Base-by-base conservation (phyloP, 2,888 invertebrate species). In the Tipula lateralis region DNA sequence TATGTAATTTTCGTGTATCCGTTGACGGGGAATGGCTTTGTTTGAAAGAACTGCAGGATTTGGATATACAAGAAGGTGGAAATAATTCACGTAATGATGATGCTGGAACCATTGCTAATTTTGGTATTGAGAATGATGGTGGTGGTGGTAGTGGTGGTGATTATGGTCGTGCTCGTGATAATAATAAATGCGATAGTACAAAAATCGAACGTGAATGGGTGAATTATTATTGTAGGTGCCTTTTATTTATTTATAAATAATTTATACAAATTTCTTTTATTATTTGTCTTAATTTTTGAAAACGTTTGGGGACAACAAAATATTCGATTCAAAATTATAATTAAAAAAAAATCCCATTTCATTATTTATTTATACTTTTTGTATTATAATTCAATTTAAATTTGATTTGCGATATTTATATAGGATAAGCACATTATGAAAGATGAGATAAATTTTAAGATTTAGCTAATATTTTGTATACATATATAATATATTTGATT, bases 11-110 rank as follows among this genome's bases (percentile, higher is more conserved):
- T 91, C 95, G 98, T 85, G 98, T 98, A 5, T 97, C 97, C 84
- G 98, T 98, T 81, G 98, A 98, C 88, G 98, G 98, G 85, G 98
- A 98, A 90, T 98, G 98, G 98, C 92, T 98, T 85, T 98, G 98
- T 89, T 91, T 98, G 85, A 96, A 97, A 89, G 98, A 98, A 90
- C 91, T 98, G 85, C 96, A 97, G 88, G 98, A 98, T 90, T 95
- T 97, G 89, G 96, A 96, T 88, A 94, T 95, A 92, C 95, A 94
- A 87, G 94, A 95, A 86, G 86, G 85, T 39, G 84, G 81, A 9
- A 80, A n/a, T 84, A 84, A 50, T 24, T 39, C 85, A 85, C 86
- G 85, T 86, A 86, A 87, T 87, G 86, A 85, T 85, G 85, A 86
- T 85, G 85, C 86, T 85, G 87, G 88, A 83, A 85, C 85, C 19